These are phyloP conservation scores for Brachionus asplanchnoidis DNA, from an alignment of 1,140 invertebrate genomes.

Conservation along the genomic window DNA sequence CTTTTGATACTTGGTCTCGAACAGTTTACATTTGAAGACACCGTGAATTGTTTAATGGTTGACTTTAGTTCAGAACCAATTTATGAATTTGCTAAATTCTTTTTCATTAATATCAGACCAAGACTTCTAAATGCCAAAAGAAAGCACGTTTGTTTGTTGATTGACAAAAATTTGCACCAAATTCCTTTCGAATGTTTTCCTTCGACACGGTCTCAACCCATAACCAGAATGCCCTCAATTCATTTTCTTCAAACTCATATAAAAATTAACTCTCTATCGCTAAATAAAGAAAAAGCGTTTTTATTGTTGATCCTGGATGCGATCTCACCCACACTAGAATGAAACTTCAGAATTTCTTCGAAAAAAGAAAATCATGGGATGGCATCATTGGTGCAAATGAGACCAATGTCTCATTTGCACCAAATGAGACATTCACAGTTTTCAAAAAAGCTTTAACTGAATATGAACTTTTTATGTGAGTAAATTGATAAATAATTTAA, in stretches of 20 bases:
- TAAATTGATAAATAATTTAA: not conserved
- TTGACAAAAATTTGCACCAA: constrained; percentile 39
- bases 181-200: constrained; percentile 40
- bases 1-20: not conserved
- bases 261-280: constrained; percentile 12
- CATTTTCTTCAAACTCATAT: constrained; percentile 36
- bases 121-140: not conserved
- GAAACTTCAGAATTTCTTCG: constrained; percentile 35
- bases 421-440: not conserved
- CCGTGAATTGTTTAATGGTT: not conserved
- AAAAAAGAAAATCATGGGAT: constrained; percentile 36
- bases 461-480: constrained; percentile 36
- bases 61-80: not conserved
- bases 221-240: constrained; percentile 38
- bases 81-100: not conserved
- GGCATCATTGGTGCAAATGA: constrained; percentile 31
- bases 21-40: not conserved
- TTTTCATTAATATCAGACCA: not conserved
- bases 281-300: constrained; percentile 36
- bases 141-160: constrained; percentile 37
- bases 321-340: constrained; percentile 33
- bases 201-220: not conserved
- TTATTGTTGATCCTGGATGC: constrained; percentile 39
- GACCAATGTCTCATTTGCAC: too few relatives aligned
- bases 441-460: constrained; percentile 31